Base-by-base conservation (phyloP, 1,140 invertebrate species). In the Hylaeus volcanicus region DNA sequence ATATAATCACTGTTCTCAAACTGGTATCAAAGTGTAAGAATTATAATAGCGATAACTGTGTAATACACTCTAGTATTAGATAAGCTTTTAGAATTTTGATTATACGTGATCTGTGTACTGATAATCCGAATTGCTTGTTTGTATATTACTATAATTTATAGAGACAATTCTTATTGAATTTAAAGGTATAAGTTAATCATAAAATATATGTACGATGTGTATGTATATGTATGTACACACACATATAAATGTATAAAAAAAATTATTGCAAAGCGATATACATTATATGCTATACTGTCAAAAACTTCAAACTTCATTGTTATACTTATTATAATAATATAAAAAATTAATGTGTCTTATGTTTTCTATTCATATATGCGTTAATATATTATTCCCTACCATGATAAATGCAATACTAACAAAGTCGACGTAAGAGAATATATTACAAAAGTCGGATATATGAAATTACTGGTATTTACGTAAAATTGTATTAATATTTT, bases 101-200 rank as follows among this genome's bases (percentile, higher is more conserved):
- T 90, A 86, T 80, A 90, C 84, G 84, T 65, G 76, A 88, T 90
- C 83, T 88, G 75, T 90, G 78, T 88, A 90, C 84, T 84, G 82
- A 86, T 89, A 88, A 86, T 76, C 70, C 68, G 74, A 69, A 86
- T 88, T 73, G 89, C 90, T 91, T 91, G 82, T 90, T 91, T 90
- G 83, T 88, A 88, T 87, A 81, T 86, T 89, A 89, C 84, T 86
- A 89, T 90, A 86, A 91, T 91, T 85, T 87, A 90, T 91, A 89
- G 53, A 76, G 51, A 82, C 56, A 76, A 86, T 83, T 85, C 72
- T 73, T 83, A 74, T 43, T 58, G 61, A 80, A 80, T 80, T 80
- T 86, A 84, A 82, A 84, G 5, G 58, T 79, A 79, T 85, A 83
- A 80, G 73, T 87, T 61, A 83, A 70, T 87, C 86, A 81, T 70